phyloP scores from a whole-genome alignment of 2,888 invertebrate genomes.

The Oscheius sp. region DNA sequence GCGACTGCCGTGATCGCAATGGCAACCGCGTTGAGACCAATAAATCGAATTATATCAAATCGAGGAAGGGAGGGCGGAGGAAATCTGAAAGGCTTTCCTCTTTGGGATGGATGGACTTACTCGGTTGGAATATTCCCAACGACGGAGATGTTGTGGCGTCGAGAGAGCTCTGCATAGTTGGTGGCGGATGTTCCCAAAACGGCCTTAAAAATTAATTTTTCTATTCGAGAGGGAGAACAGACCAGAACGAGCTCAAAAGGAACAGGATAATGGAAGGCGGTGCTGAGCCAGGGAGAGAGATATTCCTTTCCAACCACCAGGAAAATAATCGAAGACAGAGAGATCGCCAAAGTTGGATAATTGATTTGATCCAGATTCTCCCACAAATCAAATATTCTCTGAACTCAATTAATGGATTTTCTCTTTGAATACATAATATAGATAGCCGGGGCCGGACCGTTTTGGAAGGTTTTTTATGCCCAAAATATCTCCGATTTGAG shows the following conservation, averaged over 20 bases:
- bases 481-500: slow-evolving; percentile 65
- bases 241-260: slow-evolving; percentile 66
- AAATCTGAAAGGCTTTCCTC: slow-evolving; percentile 47
- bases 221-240: slow-evolving; percentile 22
- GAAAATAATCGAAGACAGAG: slow-evolving; percentile 60
- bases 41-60: slow-evolving; percentile 63
- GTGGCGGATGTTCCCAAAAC: slow-evolving; percentile 61
- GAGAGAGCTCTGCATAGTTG: slow-evolving; percentile 65
- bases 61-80: slow-evolving; percentile 65
- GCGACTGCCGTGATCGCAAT: slow-evolving; percentile 66
- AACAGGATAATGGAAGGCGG: slow-evolving; percentile 66
- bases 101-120: slow-evolving; percentile 34
- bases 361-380: slow-evolving; percentile 51
- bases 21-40: slow-evolving; percentile 60
- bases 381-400: slow-evolving; percentile 60
- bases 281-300: slow-evolving; percentile 65
- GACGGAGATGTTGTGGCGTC: slow-evolving; percentile 60
- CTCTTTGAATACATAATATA: slow-evolving; percentile 58
- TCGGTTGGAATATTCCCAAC: slow-evolving; percentile 68
- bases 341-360: slow-evolving; percentile 57
- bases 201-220: not conserved
- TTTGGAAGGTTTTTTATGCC: slow-evolving; percentile 63
- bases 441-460: slow-evolving; percentile 62
- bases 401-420: slow-evolving; percentile 14
- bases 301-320: slow-evolving; percentile 58